Base-by-base conservation (phyloP, 1,140 invertebrate genomes). In the Bombus sibiricus region DNA sequence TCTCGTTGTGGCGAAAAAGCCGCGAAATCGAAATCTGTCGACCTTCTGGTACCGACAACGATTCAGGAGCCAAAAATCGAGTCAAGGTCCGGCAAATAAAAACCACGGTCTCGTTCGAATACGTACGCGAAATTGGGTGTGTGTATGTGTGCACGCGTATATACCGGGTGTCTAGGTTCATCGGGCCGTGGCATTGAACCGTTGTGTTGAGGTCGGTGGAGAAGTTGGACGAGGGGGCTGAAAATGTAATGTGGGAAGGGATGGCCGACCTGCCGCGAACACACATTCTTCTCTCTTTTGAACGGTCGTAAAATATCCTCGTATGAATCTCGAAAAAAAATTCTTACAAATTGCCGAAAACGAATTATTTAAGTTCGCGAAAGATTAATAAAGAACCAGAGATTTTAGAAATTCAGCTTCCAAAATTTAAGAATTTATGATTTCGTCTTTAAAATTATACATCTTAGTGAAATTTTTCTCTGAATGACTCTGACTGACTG, bases 171-270 rank as follows among this genome's bases (percentile, higher is more conserved):
- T 76, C 73, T 81, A 62, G 64, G 78, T 89, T 88, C 64, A 79
- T 75, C 83, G 41, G 87, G n/a, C 71, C 83, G 74, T 89, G 91
- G 82, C 89, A 92, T 91, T 91, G 86, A 92, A 90, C 64, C 74
- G 41, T 47, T 22, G n/a, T 9, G 34, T 62, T 66, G 73, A 71
- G 77, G 53, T 76, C 81, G 39, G 32, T 57, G 75, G n/a, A 22
- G 43, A 79, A 47, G 47, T 71, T 71, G 79, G 64, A 39, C 47
- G 59, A 72, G 73, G 75, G 37, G 64, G 71, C 22, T 73, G 69
- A 43, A 82, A 86, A 79, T 57, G 84, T 53, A 72, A 83, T 59
- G 72, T 12, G n/a, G n/a, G 28, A 71, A 66, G 69, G 75, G 41
- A 57, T 15, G 57, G 39, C 68, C 72, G 57, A 64, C 59, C 68